A percentile compares a stretch with the other conserved stretches of the same genome.
Evolutionary conservation across 2,113 vertebrate species (phyloP).

Genomic region (Meriones unguiculatus): DNA sequence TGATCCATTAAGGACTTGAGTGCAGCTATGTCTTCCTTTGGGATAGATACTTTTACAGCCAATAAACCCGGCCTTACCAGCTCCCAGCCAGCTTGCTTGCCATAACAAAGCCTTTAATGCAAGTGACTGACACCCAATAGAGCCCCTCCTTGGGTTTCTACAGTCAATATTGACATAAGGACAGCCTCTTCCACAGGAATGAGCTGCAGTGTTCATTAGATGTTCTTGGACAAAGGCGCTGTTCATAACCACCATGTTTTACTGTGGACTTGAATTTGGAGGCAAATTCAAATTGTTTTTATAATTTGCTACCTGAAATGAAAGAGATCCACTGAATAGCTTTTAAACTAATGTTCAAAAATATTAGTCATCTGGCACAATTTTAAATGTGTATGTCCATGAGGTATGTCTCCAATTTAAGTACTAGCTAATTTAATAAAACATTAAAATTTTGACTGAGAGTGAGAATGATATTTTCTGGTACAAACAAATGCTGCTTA

Average conservation of each 20-base stretch:
- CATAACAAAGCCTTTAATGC: constrained; percentile 66
- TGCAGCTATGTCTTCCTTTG: constrained; percentile 79
- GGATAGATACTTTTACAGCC: constrained; percentile 84
- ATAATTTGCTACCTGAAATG: neutral
- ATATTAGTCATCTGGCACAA: neutral
- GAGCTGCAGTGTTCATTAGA: neutral
- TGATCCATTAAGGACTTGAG: constrained; percentile 79
- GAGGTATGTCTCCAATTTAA: neutral
- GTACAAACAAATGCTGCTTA: neutral
- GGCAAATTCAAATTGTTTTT: neutral
- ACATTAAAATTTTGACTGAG: constrained; percentile 13
- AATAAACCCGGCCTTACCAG: constrained; percentile 75
- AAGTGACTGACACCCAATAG: constrained; percentile 24
- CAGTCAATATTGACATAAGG: constrained; percentile 46
- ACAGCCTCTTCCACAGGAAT: neutral
- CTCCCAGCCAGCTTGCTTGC: constrained; percentile 64
- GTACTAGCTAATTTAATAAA: neutral
- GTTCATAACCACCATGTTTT: neutral
- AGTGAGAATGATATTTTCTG: constrained; percentile 38
- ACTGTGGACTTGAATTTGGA: neutral
- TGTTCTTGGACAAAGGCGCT: neutral
- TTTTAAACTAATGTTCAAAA: constrained; percentile 45
- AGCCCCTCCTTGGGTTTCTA: constrained; percentile 54
- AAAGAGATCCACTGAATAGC: neutral
- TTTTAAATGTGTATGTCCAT: neutral